Percentiles rank a stretch among this genome's conserved stretches.
Evolutionary conservation across 1,140 invertebrate genomes (phyloP).

Genomic region (Hesperophylax magnus): DNA sequence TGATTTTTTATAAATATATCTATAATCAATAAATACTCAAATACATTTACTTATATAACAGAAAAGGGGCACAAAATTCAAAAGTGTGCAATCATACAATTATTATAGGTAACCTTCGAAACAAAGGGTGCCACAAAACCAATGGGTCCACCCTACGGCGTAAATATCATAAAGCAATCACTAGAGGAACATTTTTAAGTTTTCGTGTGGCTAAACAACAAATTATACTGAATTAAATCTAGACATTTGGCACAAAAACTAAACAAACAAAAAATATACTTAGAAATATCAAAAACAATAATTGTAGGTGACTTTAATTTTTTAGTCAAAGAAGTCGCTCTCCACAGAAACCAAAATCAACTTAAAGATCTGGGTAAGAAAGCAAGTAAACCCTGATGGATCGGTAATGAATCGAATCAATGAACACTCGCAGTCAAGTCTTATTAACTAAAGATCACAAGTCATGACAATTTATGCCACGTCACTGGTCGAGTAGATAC

Average conservation of each 20-base stretch:
- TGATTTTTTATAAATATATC: no score
- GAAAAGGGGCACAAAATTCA: no score
- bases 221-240: constrained; percentile 11
- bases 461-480: constrained; percentile 27
- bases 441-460: constrained; percentile 35
- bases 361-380: no score
- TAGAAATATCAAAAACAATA: no score
- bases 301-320: no score
- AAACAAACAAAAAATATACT: background rate
- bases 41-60: no score
- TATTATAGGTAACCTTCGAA: background rate
- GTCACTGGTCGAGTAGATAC: background rate
- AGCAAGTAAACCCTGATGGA: no score
- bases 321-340: no score
- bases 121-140: background rate
- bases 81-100: no score
- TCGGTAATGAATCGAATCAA: background rate
- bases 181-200: background rate
- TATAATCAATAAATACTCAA: no score
- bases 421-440: background rate
- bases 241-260: constrained; percentile 16
- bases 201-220: background rate
- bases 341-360: no score
- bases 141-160: background rate
- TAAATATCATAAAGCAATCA: background rate